Evolutionary conservation across 2,113 vertebrate genomes (phyloP).

Genomic region (Hymenochirus boettgeri): DNA sequence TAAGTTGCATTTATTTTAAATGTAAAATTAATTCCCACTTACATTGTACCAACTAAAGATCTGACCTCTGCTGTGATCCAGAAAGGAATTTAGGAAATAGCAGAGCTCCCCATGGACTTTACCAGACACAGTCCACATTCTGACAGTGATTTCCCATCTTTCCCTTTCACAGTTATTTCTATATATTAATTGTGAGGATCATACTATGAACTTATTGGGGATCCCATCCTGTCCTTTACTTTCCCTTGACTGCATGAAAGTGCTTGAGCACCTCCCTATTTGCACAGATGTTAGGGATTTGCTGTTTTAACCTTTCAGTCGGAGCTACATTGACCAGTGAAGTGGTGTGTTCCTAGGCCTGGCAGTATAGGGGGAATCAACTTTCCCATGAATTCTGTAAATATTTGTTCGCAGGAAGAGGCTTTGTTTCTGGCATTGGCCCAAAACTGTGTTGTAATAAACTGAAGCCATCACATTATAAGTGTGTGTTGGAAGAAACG

Average conservation of each 20-base stretch:
- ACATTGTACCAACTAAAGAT: too few species aligned
- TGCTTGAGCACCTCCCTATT: conserved; percentile 51
- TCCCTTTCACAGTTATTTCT: neutral
- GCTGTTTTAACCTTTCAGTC: conserved; percentile 49
- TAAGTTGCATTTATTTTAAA: too few species aligned
- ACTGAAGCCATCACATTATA: too few species aligned
- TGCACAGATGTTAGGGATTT: conserved; percentile 61
- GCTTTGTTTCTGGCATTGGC: neutral
- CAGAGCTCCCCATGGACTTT: neutral
- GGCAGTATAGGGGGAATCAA: neutral
- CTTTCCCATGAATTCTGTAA: neutral
- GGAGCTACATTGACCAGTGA: conserved; percentile 45
- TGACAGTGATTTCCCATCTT: neutral
- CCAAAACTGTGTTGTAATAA: neutral
- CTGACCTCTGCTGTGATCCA: neutral
- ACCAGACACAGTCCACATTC: too few species aligned
- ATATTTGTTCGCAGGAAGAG: neutral
- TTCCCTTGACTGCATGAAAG: neutral
- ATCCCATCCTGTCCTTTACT: neutral
- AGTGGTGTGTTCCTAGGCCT: too few species aligned
- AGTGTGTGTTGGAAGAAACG: too few species aligned
- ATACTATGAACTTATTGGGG: neutral
- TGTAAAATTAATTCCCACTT: too few species aligned
- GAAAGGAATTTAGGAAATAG: neutral
- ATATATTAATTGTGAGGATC: neutral